Evolutionary conservation across 1,140 invertebrate genomes (phyloP), one percentile per base, ranked within the genome.

Genomic region (Sitodiplosis mosellana): DNA sequence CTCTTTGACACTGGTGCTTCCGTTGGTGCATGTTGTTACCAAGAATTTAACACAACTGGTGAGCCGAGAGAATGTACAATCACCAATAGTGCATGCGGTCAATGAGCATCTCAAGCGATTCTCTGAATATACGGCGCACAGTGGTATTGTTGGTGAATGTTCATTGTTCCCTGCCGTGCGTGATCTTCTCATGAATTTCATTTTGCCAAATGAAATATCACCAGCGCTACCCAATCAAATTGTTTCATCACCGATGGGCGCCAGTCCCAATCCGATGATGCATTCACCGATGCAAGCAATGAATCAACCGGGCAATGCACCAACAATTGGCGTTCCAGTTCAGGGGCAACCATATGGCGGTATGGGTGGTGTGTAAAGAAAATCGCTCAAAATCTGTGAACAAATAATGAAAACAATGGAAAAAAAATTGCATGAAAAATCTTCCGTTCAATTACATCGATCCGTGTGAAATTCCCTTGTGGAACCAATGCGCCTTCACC

Each of bases 101-200:
- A 76, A 70, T 22, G 59, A 73, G 14, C 69, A 80, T 47, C 65
- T 87, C 1, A 82, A 82, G 53, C 64, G 72, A 46, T 81, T 79
- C 58, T 59, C 71, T 12, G 78, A 82, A 47, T 75, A 69, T 53
- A 69, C 73, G 44, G 51, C 74, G 70, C 54, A 73, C 69, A 49
- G 70, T 73, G 53, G n/a, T n/a, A n/a, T n/a, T n/a, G 72, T 72
- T 51, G 68, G 71, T 12, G 87, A 92, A 58, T 93, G 88, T 61
- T 85, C 86, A 1, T 72, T 93, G 33, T 91, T 86, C 66, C 84
- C 86, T 10, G 85, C 88, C 19, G 78, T 95, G 33, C 73, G 85
- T 52, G 87, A 93, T 63, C 67, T 94, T 40, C 64, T 93, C 4
- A 73, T 77, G 12, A 89, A 87, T 68, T 72, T 93, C 20, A 74